Evolutionary conservation across 1,140 invertebrate species (phyloP), one percentile per base, ranked within the genome.

Genomic region (Drosophila sproati): DNA sequence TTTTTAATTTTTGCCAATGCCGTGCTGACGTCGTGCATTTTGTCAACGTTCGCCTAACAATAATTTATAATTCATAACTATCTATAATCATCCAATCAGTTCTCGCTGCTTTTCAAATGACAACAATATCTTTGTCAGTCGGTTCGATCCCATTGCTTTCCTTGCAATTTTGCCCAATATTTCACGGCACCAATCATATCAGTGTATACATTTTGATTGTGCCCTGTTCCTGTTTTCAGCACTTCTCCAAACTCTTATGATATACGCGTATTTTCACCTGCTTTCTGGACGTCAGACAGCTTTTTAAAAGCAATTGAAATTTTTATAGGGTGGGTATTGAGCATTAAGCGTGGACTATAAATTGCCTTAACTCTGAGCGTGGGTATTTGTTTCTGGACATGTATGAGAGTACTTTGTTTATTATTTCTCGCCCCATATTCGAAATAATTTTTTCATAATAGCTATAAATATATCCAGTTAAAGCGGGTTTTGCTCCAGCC

Each of bases 251-350:
- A 56, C 61, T 62, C 62, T 55, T 72, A 85, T 88, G 80, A 88
- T 78, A 83, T 63, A 83, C 37, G 60, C 34, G 83, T 75, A 68
- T 80, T 66, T 88, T 88, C 77, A 88, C 77, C 83, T 66, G 67
- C 50, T 60, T 32, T 12, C 28, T 59, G 59, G 47, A 59, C 39
- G 50, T 66, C 59, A 56, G 48, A 64, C 54, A 10, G 43, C 59
- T 62, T 60, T 52, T 54, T n/a, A 12, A 39, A 57, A 71, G 61
- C 63, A 87, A 82, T 72, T 81, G 73, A 82, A 82, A 79, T 79
- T 69, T 87, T 86, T 82, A 86, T 79, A 78, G 78, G 82, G 57
- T 62, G 55, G 59, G 37, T 64, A 62, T 62, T 69, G 57, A 54
- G 51, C 61, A 63, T 62, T 59, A 35, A 29, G 43, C 57, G 61